Evolutionary conservation across 2,888 invertebrate species (phyloP).

Genomic region (Chymomyza fuscimana): DNA sequence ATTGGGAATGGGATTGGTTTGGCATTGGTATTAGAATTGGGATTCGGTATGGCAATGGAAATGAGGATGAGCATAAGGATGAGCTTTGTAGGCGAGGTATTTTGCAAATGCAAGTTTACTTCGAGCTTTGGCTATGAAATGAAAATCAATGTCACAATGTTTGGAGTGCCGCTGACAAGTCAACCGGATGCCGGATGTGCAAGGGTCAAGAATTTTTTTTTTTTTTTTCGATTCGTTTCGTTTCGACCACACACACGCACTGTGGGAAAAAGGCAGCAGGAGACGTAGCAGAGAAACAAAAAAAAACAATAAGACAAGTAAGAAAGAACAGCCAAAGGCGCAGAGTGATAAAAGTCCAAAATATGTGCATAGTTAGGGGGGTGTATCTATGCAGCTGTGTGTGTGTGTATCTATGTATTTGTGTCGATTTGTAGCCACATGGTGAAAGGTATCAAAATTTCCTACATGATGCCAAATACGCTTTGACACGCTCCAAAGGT

Average conservation of each 20-base stretch:
- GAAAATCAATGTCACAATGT: slow-evolving; percentile 63
- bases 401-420: no score
- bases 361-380: neutral
- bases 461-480: no score
- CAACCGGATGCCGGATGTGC: slow-evolving; percentile 1
- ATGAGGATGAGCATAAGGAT: no score
- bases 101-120: neutral
- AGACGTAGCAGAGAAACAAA: neutral
- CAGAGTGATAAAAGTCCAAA: neutral
- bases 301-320: neutral
- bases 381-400: no score
- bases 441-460: no score
- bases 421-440: no score
- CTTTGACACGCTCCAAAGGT: no score
- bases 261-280: neutral
- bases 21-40: neutral
- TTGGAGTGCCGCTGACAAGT: neutral
- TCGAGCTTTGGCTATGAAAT: slow-evolving; percentile 27
- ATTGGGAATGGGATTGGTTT: neutral
- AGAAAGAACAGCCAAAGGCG: neutral
- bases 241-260: neutral
- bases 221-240: neutral
- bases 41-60: no score
- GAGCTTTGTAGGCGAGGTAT: neutral
- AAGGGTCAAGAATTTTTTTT: slow-evolving; percentile 4